Evolutionary conservation across 2,888 invertebrate species (phyloP).

Genomic region (Phymatocera aterrima): DNA sequence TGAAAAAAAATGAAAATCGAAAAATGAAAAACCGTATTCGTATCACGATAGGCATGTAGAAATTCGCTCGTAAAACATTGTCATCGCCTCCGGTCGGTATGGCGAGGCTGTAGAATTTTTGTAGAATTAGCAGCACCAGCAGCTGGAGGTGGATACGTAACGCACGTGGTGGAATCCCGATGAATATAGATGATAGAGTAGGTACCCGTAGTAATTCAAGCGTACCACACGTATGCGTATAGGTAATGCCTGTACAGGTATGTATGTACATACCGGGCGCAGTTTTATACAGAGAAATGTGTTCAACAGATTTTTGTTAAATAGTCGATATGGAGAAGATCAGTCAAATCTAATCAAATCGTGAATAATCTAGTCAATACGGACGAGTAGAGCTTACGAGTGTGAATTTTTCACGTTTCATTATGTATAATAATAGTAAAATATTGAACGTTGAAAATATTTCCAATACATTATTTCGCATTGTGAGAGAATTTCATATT

Average conservation of each 20-base stretch:
- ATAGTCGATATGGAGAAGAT: slow-evolving; percentile 21
- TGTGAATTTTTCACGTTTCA: neutral
- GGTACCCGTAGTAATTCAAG: slow-evolving; percentile 19
- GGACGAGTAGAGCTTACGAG: neutral
- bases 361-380: slow-evolving; percentile 17
- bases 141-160: too few species aligned
- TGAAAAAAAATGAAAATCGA: neutral
- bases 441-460: too few species aligned
- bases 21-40: slow-evolving; percentile 35
- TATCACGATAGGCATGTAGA: too few species aligned
- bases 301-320: slow-evolving; percentile 28
- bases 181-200: neutral
- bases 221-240: neutral
- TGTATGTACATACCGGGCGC: too few species aligned
- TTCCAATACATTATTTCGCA: too few species aligned
- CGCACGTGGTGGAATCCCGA: slow-evolving; percentile 1
- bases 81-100: slow-evolving; percentile 12
- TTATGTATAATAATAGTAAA: neutral
- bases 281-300: neutral
- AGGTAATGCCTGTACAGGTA: too few species aligned
- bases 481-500: too few species aligned
- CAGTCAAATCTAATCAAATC: slow-evolving; percentile 41
- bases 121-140: slow-evolving; percentile 7
- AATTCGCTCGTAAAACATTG: slow-evolving; percentile 39
- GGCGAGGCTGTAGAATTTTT: neutral